These are phyloP conservation scores for Brenthis hecate DNA, from an alignment of 2,888 invertebrate species.

Conservation along the genomic window DNA sequence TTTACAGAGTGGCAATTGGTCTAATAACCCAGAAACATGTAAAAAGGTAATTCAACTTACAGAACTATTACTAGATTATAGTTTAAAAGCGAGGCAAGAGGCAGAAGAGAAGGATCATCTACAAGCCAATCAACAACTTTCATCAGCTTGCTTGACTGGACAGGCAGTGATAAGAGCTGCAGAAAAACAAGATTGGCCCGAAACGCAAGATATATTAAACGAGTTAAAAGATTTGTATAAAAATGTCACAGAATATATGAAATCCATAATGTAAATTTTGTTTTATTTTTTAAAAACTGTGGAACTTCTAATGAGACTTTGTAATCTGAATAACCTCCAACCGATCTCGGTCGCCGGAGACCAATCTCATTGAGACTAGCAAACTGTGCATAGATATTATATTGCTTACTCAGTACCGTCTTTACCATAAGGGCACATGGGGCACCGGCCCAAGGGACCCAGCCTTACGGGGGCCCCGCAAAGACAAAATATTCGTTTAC, in stretches of 20 bases:
- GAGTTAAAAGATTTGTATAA: conserved; percentile 58
- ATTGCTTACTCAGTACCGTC: no score
- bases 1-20: conserved; percentile 76
- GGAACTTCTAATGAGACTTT: no score
- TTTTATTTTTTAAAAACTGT: conserved; percentile 41
- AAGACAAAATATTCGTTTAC: no score
- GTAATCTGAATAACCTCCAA: no score
- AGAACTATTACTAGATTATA: conserved; percentile 80
- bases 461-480: no score
- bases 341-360: no score
- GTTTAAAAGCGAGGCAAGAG: conserved; percentile 77
- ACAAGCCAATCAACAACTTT: conserved; percentile 80
- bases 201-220: conserved; percentile 58
- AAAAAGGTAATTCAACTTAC: conserved; percentile 84
- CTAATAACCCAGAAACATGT: conserved; percentile 81
- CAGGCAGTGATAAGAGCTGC: conserved; percentile 80
- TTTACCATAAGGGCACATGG: no score
- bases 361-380: no score
- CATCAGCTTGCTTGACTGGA: conserved; percentile 82
- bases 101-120: conserved; percentile 73
- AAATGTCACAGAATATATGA: conserved; percentile 71
- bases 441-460: no score
- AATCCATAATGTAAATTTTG: conserved; percentile 60
- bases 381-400: no score
- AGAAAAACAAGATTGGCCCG: conserved; percentile 72